Conservation (phyloP, 2,888 invertebrate species). For the Siphlonurus alternatus region DNA sequence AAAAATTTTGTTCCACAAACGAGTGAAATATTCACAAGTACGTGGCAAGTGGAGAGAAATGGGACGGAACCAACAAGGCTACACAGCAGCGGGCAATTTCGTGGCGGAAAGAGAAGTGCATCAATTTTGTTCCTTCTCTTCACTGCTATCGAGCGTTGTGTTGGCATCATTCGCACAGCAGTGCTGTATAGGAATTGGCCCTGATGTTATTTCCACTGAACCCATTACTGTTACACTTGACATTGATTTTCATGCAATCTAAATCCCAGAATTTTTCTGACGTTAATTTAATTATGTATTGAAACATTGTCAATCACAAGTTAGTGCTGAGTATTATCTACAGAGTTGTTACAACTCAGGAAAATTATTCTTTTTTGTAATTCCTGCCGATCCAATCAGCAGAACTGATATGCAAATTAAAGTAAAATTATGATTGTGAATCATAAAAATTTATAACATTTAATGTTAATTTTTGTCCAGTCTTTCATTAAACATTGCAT, state of each 20-base stretch:
- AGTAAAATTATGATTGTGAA: no score
- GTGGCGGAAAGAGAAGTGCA: neutral
- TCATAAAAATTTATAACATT: no score
- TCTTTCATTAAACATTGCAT: no score
- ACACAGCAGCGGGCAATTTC: neutral
- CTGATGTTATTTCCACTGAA: neutral
- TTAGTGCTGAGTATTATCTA: no score
- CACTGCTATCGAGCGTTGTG: neutral
- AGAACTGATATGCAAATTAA: no score
- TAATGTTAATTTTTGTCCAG: no score
- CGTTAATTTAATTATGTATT: no score
- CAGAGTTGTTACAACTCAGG: no score
- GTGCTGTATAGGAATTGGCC: neutral
- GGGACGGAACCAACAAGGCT: neutral
- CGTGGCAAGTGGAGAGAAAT: neutral
- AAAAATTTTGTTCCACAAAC: neutral
- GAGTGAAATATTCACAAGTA: neutral
- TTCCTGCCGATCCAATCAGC: no score
- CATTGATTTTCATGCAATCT: neutral
- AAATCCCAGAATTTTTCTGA: no score
- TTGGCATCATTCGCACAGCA: neutral
- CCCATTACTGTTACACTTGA: neutral
- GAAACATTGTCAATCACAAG: no score
- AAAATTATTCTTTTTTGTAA: no score
- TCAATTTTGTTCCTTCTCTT: neutral